Percentiles rank a stretch among this genome's conserved stretches.
Evolutionary conservation across 2,888 invertebrate genomes (phyloP).

Genomic region (Panorpa germanica): DNA sequence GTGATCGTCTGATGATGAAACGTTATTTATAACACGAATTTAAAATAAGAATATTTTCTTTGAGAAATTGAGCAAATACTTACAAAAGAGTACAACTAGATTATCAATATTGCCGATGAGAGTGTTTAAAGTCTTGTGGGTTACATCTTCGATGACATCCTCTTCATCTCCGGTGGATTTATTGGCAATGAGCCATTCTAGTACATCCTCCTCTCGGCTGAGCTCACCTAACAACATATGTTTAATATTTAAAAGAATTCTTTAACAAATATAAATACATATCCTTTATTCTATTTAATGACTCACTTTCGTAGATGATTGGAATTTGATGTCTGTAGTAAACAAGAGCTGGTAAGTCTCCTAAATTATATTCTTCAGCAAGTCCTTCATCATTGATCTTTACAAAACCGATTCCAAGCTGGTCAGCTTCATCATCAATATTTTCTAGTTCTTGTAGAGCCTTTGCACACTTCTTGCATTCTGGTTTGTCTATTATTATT

Average conservation of each 20-base stretch:
- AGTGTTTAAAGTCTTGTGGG: conserved; percentile 72
- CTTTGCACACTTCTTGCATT: conserved; percentile 82
- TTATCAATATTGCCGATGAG: conserved; percentile 80
- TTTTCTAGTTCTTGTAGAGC: conserved; percentile 82
- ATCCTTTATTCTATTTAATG: neutral
- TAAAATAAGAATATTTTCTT: neutral
- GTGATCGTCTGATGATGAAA: conserved; percentile 54
- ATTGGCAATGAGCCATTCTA: conserved; percentile 85
- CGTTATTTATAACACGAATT: conserved; percentile 2
- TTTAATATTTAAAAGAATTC: neutral
- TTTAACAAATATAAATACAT: too few species aligned
- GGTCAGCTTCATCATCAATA: conserved; percentile 88
- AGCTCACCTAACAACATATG: conserved; percentile 45
- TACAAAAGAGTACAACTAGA: conserved; percentile 83
- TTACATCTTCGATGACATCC: conserved; percentile 86
- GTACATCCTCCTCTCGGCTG: conserved; percentile 76
- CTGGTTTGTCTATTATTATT: conserved; percentile 58
- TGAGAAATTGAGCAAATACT: conserved; percentile 22
- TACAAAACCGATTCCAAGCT: conserved; percentile 84
- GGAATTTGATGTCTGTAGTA: conserved; percentile 90
- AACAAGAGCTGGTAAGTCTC: conserved; percentile 69
- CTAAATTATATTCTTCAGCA: conserved; percentile 84
- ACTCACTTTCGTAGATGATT: conserved; percentile 78
- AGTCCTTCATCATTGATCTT: conserved; percentile 83
- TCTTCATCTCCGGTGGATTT: conserved; percentile 88